Evolutionary conservation across 2,797 vertebrate genomes (phyloP).

Genomic region (Phaenicophaeus curvirostris): DNA sequence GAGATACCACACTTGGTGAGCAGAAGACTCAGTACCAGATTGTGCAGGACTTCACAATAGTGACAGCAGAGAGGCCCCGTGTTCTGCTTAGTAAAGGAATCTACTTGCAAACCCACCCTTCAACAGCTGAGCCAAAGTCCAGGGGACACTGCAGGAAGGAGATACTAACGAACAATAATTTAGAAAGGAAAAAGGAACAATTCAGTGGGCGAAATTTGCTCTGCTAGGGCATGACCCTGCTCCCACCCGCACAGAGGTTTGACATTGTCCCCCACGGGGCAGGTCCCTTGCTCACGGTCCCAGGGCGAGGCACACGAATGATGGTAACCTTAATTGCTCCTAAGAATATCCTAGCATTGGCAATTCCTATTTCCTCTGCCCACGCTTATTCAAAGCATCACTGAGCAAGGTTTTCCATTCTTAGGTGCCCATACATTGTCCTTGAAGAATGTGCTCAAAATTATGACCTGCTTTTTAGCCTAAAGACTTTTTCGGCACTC

Average conservation of each 20-base stretch:
- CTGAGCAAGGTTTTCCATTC: background rate
- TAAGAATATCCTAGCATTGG: background rate
- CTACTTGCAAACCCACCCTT: background rate
- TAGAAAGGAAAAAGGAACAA: constrained; percentile 20
- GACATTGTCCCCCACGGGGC: background rate
- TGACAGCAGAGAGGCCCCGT: background rate
- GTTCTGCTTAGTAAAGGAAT: background rate
- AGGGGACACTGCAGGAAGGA: constrained; percentile 26
- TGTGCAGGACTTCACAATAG: background rate
- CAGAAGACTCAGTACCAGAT: background rate
- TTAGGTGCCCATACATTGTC: background rate
- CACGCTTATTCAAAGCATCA: background rate
- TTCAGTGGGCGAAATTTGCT: background rate
- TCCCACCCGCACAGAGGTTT: background rate
- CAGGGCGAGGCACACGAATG: background rate
- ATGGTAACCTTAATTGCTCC: background rate
- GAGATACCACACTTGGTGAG: background rate
- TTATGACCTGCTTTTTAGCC: background rate
- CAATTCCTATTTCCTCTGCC: background rate
- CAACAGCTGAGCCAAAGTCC: background rate
- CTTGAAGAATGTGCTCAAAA: background rate
- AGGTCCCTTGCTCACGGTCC: background rate
- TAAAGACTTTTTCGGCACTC: background rate
- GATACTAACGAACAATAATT: background rate
- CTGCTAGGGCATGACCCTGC: background rate